Evolutionary conservation across 2,888 invertebrate species (phyloP), one percentile per base, ranked within the genome.

Genomic region (Melipona bicolor): DNA sequence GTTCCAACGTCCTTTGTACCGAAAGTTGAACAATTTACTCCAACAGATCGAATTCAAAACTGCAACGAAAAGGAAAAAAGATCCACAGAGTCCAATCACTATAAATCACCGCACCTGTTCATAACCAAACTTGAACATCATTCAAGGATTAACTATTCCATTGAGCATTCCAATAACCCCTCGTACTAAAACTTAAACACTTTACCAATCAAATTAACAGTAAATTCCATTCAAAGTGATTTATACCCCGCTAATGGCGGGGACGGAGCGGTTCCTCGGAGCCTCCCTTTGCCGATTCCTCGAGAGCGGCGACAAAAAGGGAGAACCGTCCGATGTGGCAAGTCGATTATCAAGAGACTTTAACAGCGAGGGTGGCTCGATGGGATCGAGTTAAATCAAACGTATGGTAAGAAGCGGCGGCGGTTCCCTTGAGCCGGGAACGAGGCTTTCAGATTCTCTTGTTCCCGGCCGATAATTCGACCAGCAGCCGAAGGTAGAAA

Each of bases 301-400:
- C 43, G 9, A 43, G 43, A 65, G 21, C 62, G 64, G 27, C 9
- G 62, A 75, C 52, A 80, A 88, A 91, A 91, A 91, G 90, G 88
- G 5, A 87, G 5, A 87, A 83, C 89, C 85, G 86, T 90, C 89
- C 88, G 89, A 91, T 90, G 88, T 83, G 86, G 76, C 81, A 78
- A 76, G 71, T 72, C 89, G 90, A 91, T 92, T 87, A 83, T 59
- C 77, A 9, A 62, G 65, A 49, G 64, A 54, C 49, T 62, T 74
- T 59, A 72, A 62, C 65, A 79, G 72, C 32, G 70, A n/a, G 61
- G 77, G 65, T 82, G 78, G 75, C 52, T 65, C 74, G 71, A 78
- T 17, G 84, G 78, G 62, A 49, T 72, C 77, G 85, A 87, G 88
- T 87, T 89, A 87, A 89, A 90, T 89, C 85, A 87, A 90, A 85